Base-by-base conservation (phyloP, 92 coral and sea anemone species). In the Pocillopora meandrina region DNA sequence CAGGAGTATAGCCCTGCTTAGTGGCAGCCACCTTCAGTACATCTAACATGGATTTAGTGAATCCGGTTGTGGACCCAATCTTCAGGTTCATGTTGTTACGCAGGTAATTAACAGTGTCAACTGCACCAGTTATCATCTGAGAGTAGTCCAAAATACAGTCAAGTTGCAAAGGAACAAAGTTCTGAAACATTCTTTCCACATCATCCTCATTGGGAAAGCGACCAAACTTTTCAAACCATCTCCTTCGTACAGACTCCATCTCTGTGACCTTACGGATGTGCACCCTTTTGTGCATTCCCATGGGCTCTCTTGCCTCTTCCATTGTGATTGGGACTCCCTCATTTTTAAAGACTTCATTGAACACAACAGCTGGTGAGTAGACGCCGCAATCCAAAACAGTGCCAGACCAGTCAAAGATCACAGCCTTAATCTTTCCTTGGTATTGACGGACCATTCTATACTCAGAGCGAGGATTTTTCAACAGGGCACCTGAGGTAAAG, bases 241-340 rank as follows among this genome's bases (percentile, higher is more conserved):
- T 83, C 72, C 85, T 91, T 56, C 99, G 92, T 12, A 96, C 99
- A 23, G 98, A 65, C 12, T 95, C 99, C 61, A 89, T 86, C 56
- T 95, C 84, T 33, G 99, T 96, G 81, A 96, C 77, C 64, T 71
- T 92, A 14, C 93, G 88, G 35, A 96, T 92, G 83, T 96, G 99
- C 42, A 96, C 99, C 60, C 91, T 96, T 85, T 96, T 96, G 87
- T 96, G 99, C 23, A 89, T 71, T 65, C 99, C 99, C 99, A 96
- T 96, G 8, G 99, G 99, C 66, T 95, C 99, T 0, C 99, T 80
- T 16, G 99, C 99, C 87, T 96, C 99, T 70, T 96, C 99, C 86
- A 88, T 92, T 18, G 95, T 92, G 85, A 96, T 91, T 16, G 99
- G 99, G 11, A 96, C 99, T 12, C 99, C 99, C 79, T 95, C 99